phyloP scores from a whole-genome alignment of 1,140 invertebrate genomes.

The Drosophila seguyi region DNA sequence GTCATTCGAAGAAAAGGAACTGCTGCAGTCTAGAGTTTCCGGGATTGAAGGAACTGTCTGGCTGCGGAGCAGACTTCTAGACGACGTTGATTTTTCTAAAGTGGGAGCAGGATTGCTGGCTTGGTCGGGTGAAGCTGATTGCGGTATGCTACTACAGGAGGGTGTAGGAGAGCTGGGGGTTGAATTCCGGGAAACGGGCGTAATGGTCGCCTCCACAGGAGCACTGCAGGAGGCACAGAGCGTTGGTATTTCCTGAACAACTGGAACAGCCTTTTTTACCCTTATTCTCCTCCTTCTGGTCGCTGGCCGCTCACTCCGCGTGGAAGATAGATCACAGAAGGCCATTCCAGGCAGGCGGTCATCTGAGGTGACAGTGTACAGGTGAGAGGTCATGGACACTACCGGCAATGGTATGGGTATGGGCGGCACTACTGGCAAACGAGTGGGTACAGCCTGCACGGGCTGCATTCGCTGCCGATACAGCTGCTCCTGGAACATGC shows the following conservation, averaged over 20 bases:
- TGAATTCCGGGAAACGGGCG: background rate
- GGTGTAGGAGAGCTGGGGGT: background rate
- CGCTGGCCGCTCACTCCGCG: background rate
- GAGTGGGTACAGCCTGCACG: constrained; percentile 16
- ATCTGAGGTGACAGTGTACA: constrained; percentile 22
- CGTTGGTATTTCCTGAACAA: background rate
- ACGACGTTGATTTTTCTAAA: background rate
- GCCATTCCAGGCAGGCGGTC: constrained; percentile 69
- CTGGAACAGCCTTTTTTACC: background rate
- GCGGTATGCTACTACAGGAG: background rate
- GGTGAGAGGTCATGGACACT: constrained; percentile 44
- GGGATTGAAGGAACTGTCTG: background rate
- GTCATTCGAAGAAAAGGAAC: constrained; percentile 46
- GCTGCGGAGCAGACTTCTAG: background rate
- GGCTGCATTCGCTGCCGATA: constrained; percentile 4
- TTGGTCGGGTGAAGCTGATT: background rate
- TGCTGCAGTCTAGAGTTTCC: constrained; percentile 31
- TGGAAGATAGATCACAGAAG: constrained; percentile 13
- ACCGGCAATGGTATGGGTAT: constrained; percentile 1
- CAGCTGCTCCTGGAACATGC: constrained; percentile 17
- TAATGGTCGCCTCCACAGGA: background rate
- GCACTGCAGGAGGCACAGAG: background rate
- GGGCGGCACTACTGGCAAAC: background rate
- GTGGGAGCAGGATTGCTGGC: too few species aligned
- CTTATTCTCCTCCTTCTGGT: background rate